Percentiles rank a stretch among this genome's conserved stretches.
These are phyloP conservation scores for Oscarella lobularis DNA, from an alignment of 37 sponge, comb jelly and placozoan species.

Conservation along the genomic window DNA sequence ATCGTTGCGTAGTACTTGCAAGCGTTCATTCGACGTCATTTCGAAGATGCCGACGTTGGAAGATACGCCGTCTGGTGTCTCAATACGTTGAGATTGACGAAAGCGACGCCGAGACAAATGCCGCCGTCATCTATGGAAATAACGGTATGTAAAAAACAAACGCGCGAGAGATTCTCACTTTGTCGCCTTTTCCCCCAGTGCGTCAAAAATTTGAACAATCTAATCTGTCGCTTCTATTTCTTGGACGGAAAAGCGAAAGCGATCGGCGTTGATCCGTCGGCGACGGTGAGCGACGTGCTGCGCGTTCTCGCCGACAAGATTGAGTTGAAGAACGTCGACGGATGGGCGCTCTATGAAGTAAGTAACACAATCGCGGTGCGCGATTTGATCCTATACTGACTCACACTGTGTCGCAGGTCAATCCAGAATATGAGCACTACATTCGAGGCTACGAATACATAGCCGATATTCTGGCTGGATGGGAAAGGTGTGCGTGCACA, in stretches of 20 bases:
- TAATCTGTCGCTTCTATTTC: conserved; percentile 94
- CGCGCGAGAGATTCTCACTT: background rate
- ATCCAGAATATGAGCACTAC: conserved; percentile 78
- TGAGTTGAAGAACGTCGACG: conserved; percentile 76
- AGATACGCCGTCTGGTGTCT: conserved; percentile 51
- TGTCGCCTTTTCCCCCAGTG: conserved; percentile 24
- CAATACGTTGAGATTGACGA: conserved; percentile 55
- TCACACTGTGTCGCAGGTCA: conserved; percentile 39
- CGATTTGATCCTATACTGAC: background rate
- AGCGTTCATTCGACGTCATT: conserved; percentile 48
- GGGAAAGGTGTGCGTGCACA: conserved; percentile 56
- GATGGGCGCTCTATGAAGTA: conserved; percentile 92
- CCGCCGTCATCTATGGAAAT: conserved; percentile 90
- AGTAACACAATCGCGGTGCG: background rate
- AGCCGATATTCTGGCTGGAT: conserved; percentile 86
- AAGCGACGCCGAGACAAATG: conserved; percentile 43
- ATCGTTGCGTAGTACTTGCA: conserved; percentile 51
- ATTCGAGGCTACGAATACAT: conserved; percentile 85
- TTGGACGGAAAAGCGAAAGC: conserved; percentile 93
- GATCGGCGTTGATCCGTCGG: conserved; percentile 73
- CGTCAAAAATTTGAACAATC: conserved; percentile 53
- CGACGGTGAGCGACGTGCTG: conserved; percentile 71
- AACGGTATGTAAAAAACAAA: conserved; percentile 41
- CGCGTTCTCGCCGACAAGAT: conserved; percentile 68
- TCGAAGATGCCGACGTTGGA: conserved; percentile 21